Evolutionary conservation across 2,113 vertebrate species (phyloP).

Genomic region (Poeciliopsis prolifica): DNA sequence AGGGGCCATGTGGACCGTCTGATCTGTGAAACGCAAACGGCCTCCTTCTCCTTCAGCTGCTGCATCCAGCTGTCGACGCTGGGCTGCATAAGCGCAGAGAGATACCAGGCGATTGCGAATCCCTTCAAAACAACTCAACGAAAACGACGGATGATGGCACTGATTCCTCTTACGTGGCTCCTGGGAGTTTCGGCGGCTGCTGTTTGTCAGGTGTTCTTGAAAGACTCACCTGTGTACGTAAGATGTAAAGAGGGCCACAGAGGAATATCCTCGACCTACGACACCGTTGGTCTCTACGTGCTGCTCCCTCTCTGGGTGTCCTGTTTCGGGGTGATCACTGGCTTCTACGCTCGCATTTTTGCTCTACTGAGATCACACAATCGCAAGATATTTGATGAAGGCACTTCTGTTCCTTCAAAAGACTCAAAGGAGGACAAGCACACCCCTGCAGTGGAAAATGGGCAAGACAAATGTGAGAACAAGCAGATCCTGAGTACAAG

Average conservation of each 20-base stretch:
- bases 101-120: slow-evolving; percentile 76
- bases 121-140: slow-evolving; percentile 72
- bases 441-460: slow-evolving; percentile 17
- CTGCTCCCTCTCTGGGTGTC: slow-evolving; percentile 77
- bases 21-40: slow-evolving; percentile 72
- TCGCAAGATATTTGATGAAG: slow-evolving; percentile 80
- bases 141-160: slow-evolving; percentile 50
- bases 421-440: slow-evolving; percentile 17
- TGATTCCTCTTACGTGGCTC: slow-evolving; percentile 73
- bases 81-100: slow-evolving; percentile 78
- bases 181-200: slow-evolving; percentile 63
- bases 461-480: slow-evolving; percentile 11
- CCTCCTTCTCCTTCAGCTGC: slow-evolving; percentile 77
- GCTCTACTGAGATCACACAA: slow-evolving; percentile 70
- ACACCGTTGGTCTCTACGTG: slow-evolving; percentile 77
- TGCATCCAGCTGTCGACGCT: slow-evolving; percentile 80
- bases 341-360: slow-evolving; percentile 79
- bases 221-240: slow-evolving; percentile 68
- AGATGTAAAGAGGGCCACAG: slow-evolving; percentile 59
- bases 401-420: slow-evolving; percentile 29
- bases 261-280: slow-evolving; percentile 47
- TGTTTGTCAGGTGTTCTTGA: slow-evolving; percentile 58
- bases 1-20: slow-evolving; percentile 26
- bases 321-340: slow-evolving; percentile 71
- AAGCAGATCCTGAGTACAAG: slow-evolving; percentile 11